Evolutionary conservation across 2,113 vertebrate genomes (phyloP).

Genomic region (Dolichallabes microphthalmus): DNA sequence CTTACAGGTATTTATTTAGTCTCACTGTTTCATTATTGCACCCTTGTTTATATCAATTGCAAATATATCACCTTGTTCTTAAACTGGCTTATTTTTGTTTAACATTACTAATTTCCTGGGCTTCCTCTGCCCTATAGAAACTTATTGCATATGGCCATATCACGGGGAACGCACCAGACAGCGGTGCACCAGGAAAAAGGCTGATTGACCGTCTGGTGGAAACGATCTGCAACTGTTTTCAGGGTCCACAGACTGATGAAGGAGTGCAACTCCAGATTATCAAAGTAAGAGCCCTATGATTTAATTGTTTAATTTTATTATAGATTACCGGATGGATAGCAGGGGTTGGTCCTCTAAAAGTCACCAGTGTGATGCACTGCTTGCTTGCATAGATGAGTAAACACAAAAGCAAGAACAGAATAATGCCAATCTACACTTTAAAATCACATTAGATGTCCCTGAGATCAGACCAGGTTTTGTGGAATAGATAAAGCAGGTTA

Average conservation of each 20-base stretch:
- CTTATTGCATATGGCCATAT: slow-evolving; percentile 97
- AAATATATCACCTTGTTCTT: not conserved
- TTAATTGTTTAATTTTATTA: not conserved
- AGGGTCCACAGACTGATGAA: slow-evolving; percentile 94
- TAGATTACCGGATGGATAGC: not conserved
- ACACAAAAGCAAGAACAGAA: not conserved
- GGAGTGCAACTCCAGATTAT: slow-evolving; percentile 98
- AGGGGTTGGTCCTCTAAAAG: not conserved
- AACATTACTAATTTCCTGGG: not conserved
- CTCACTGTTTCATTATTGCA: not conserved
- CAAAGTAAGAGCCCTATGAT: slow-evolving; percentile 75
- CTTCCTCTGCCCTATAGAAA: slow-evolving; percentile 72
- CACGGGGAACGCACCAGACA: slow-evolving; percentile 92
- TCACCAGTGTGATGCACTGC: not conserved
- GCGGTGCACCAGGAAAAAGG: slow-evolving; percentile 84
- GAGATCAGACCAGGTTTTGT: not conserved
- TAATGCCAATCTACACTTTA: not conserved
- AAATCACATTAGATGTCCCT: not conserved
- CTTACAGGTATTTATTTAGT: slow-evolving; percentile 78
- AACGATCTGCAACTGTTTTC: slow-evolving; percentile 93
- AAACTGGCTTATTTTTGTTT: not conserved
- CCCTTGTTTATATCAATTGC: not conserved
- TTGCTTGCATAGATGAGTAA: not conserved
- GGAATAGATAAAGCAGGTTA: not conserved
- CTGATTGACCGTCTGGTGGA: slow-evolving; percentile 95